Evolutionary conservation across 2,888 invertebrate species (phyloP), one percentile per base, ranked within the genome.

Genomic region (Marasmarcha lunaedactyla): DNA sequence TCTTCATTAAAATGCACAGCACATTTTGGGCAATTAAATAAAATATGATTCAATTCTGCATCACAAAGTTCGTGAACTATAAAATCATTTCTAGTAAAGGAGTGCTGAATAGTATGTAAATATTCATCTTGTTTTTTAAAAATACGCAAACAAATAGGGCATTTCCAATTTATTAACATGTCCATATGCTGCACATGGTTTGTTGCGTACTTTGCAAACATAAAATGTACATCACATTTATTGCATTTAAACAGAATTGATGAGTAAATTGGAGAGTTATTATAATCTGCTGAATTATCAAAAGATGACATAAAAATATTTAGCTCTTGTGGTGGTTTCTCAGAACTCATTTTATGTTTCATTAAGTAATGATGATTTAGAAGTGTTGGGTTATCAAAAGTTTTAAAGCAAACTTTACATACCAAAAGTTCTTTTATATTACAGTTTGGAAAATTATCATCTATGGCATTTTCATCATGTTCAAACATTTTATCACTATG

Each of bases 11-110:
- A 73, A 53, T 72, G 65, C 13, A 66, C 55, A 20, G 55, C 45
- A 51, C 76, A 76, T 43, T 60, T 64, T 2, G 57, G 46, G 54
- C 76, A 74, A 46, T 60, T 63, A 42, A 59, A 71, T 42, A 76
- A 51, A 39, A 68, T 43, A 42, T 51, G 49, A 26, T 43, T 42
- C 5, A 52, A 40, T 38, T 50, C 50, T 34, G 46, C 36, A 41
- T 59, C 54, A 43, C 41, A 44, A 33, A 72, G 45, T 39, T 57
- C 53, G 37, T 60, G 48, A 6, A 63, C 56, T 40, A 43, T 58
- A 26, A 73, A 56, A 15, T 46, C 48, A 42, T 61, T 41, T 14
- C 7, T 7, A 20, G 57, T 50, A 46, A 51, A 51, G 4, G 37
- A 42, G 54, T 77, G 77, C 51, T 77, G 77, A 44, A 58, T 51